Evolutionary conservation across 53 echinoderm and acorn worm genomes (phyloP).

Genomic region (Echinarachnius parma): DNA sequence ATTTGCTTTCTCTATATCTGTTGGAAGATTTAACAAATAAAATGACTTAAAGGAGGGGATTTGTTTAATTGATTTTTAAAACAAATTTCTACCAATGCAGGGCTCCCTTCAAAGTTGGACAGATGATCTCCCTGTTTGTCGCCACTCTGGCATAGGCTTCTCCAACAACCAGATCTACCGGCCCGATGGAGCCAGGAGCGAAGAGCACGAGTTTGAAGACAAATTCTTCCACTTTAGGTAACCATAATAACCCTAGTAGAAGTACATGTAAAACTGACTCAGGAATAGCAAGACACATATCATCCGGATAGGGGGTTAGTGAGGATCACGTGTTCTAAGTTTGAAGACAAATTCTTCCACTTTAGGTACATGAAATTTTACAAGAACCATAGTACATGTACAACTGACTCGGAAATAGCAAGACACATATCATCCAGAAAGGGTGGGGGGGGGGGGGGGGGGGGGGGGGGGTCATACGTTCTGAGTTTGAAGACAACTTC

Average conservation of each 20-base stretch:
- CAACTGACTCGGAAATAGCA: not conserved
- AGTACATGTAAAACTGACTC: not conserved
- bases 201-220: slow-evolving; percentile 93
- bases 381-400: no score
- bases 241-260: not conserved
- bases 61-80: no score
- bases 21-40: no score
- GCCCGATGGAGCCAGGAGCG: slow-evolving; percentile 68
- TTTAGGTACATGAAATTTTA: slow-evolving; percentile 62
- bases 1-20: no score
- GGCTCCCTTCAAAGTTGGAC: slow-evolving; percentile 66
- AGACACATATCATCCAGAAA: no score
- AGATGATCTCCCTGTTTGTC: slow-evolving; percentile 91
- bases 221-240: slow-evolving; percentile 92
- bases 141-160: slow-evolving; percentile 81
- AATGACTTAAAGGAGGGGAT: no score
- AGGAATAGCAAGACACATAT: no score
- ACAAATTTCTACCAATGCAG: no score
- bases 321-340: no score
- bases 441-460: no score
- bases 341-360: slow-evolving; percentile 90
- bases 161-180: slow-evolving; percentile 90
- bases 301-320: no score
- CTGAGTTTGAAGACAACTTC: slow-evolving; percentile 94
- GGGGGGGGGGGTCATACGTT: no score